Evolutionary conservation across 1,140 invertebrate species (phyloP), one percentile per base, ranked within the genome.

Genomic region (Chymomyza costata): DNA sequence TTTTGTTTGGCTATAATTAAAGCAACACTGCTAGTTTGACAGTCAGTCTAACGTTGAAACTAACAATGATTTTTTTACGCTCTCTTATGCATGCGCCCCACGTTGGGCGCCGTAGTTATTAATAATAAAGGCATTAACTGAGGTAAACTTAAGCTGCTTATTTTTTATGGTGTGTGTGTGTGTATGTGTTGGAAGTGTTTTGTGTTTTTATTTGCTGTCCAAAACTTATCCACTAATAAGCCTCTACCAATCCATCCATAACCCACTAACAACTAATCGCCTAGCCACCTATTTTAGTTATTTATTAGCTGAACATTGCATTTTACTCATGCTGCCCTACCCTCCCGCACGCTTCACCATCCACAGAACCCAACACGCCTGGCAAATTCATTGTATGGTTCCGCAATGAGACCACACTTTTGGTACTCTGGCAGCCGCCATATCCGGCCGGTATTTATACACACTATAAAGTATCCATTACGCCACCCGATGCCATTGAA

Each of bases 301-400:
- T 43, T 28, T 28, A 25, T 43, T n/a, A n/a, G n/a, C n/a, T n/a
- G n/a, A n/a, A n/a, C n/a, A n/a, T n/a, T n/a, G n/a, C n/a, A n/a
- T n/a, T 5, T 44, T 35, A 53, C 21, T 45, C 18, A 45, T 47
- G 6, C 44, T 14, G 28, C 30, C 47, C 31, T 37, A 35, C 28
- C 37, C 34, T 19, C 37, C 19, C 8, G 13, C 32, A 34, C 18
- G 13, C 11, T 46, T n/a, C n/a, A n/a, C 32, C 32, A 15, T 41
- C 14, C 31, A 28, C 84, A 95, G 94, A 95, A 84, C 95, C 95
- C 1, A 97, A 96, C 86, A 95, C 94, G 37, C 95, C 95, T 2
- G 95, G 95, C 35, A 94, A 97, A 85, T 97, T 97, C 86, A 97
- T 97, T 66, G 95, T 97, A 5, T 97, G 95, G 95, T 97, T 96